phyloP scores from a whole-genome alignment of 2,113 vertebrate species.

The human region GRCh38 chr22:48314001-48314500 shows the following conservation, averaged over 20 bases:
- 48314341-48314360: accelerated
- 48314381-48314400: accelerated
- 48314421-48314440: accelerated
- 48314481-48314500: accelerated
- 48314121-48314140: neutral
- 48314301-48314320: accelerated
- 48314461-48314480: accelerated
- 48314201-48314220: accelerated
- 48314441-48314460: accelerated
- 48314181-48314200: too few relatives aligned
- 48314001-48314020: neutral
- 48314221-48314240: accelerated
- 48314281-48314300: accelerated
- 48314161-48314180: accelerated
- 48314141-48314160: accelerated
- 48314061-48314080: neutral
- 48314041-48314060: neutral
- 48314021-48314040: neutral
- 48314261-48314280: accelerated
- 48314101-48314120: neutral
- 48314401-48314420: accelerated
- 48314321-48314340: accelerated
- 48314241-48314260: accelerated
- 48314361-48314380: too few relatives aligned
- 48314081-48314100: neutral